A percentile compares a stretch with the other conserved stretches of the same genome.
Evolutionary conservation across 2,113 vertebrate genomes (phyloP).

Genomic region (Podilymbus podiceps): DNA sequence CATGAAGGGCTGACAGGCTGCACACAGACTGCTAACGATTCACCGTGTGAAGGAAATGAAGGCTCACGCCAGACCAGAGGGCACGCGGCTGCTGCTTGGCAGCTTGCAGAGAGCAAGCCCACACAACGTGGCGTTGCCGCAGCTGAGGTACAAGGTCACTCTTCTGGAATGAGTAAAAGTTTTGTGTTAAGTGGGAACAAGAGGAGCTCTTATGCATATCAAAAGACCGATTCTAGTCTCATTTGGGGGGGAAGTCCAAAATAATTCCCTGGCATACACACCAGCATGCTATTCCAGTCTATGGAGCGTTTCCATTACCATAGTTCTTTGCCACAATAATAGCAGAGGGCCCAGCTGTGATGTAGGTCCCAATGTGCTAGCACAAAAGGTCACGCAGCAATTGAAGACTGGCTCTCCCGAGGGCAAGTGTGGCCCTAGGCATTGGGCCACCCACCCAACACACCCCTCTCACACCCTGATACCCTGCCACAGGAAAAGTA

Average conservation of each 20-base stretch:
- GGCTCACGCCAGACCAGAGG: not conserved
- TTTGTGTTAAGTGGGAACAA: not conserved
- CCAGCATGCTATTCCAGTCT: not conserved
- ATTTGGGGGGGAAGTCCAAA: not conserved
- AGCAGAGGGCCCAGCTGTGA: not conserved
- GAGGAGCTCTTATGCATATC: not conserved
- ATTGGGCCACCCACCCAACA: not conserved
- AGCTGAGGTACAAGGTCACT: not conserved
- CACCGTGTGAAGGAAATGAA: not conserved
- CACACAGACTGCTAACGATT: not conserved
- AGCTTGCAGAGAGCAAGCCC: not conserved
- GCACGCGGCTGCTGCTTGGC: accelerated
- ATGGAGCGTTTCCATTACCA: not conserved
- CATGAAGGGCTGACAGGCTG: not conserved
- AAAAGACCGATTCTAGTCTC: not conserved
- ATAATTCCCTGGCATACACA: not conserved
- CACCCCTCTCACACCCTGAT: not conserved
- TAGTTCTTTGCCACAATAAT: not conserved
- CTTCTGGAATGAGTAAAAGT: not conserved
- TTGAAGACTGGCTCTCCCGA: not conserved
- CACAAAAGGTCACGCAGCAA: not conserved
- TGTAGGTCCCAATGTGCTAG: not conserved
- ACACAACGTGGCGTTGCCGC: accelerated
- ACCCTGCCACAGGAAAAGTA: not conserved
- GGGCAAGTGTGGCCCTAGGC: not conserved